Evolutionary conservation across 2,113 vertebrate genomes (phyloP), one percentile per base, ranked within the genome.

Genomic region (Campylorhamphus procurvoides): DNA sequence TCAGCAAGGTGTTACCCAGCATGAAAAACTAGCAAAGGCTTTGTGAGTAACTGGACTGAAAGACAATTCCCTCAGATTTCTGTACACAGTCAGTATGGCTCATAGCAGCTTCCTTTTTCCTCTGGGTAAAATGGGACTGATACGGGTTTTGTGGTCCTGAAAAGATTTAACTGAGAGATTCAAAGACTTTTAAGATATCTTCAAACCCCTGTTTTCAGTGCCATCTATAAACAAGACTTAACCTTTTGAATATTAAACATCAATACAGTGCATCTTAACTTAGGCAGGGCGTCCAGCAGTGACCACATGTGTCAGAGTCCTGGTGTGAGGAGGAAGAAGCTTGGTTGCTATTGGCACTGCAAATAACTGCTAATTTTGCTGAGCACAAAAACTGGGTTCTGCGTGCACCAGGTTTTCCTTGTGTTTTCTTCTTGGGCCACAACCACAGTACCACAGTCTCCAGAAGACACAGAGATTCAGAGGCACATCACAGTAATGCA

Each of bases 1-100:
- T 83, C 33, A 85, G 55, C 82, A 94, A 97, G 89, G 89, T 72
- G 67, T 53, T 82, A 95, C 53, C 46, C 83, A 55, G 74, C 33
- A 47, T 5, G 44, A 90, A 84, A 91, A 96, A 14, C 47, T 18
- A 84, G 29, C 60, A 91, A 19, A 52, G 59, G 18, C 71, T 96
- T 91, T 8, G 1, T 58, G 60, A 87, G 42, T 80, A 87, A 68
- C 64, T 56, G 20, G 17, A 74, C 35, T 78, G 35, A 47, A 90
- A 77, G 22, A 73, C 39, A 71, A 25, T 83, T 71, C 55, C 66
- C 35, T 67, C 74, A 47, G 42, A 67, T 66, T 18, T 87, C 73
- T 68, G 9, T 46, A 29, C 6, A n/a, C 12, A 85, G 50, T 6
- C 47, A 63, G 25, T 42, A 44, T 3, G 42, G 18, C 29, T 83